phyloP scores from a whole-genome alignment of 2,113 vertebrate species.

The Myxocyprinus asiaticus region DNA sequence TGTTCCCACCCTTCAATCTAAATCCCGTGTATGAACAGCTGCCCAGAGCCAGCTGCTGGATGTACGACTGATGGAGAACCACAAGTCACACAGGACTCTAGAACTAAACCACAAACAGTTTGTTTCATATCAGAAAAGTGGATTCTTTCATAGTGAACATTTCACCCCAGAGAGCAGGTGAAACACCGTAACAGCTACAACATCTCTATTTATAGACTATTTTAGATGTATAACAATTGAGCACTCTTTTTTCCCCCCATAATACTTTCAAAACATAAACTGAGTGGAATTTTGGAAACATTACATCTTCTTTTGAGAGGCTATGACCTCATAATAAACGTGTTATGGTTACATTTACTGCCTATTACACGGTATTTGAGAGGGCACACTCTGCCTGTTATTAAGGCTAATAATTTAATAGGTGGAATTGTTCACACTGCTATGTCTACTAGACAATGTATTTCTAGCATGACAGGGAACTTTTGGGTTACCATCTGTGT shows the following conservation, averaged over 20 bases:
- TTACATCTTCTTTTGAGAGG: not conserved
- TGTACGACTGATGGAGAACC: slow-evolving; percentile 35
- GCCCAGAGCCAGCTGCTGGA: slow-evolving; percentile 42
- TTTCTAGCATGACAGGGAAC: not conserved
- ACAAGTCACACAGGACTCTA: slow-evolving; percentile 27
- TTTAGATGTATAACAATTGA: not conserved
- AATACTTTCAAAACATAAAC: slow-evolving; percentile 3
- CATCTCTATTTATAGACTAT: slow-evolving; percentile 10
- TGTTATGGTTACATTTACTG: slow-evolving; percentile 14
- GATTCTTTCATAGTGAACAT: slow-evolving; percentile 1
- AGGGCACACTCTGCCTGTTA: not conserved
- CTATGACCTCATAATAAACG: not conserved
- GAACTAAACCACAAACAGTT: slow-evolving; percentile 21
- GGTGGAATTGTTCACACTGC: slow-evolving; percentile 14
- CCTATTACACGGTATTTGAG: slow-evolving; percentile 12
- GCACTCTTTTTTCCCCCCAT: not conserved
- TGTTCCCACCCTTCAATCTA: slow-evolving; percentile 40
- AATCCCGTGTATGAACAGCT: slow-evolving; percentile 57
- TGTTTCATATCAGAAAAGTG: slow-evolving; percentile 12
- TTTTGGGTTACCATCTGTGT: slow-evolving; percentile 45
- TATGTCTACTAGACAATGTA: slow-evolving; percentile 16
- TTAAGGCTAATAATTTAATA: slow-evolving; percentile 13
- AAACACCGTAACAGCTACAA: slow-evolving; percentile 12
- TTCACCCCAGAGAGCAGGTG: slow-evolving; percentile 13
- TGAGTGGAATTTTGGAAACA: not conserved